These are phyloP conservation scores for Campoletis raptor DNA, from an alignment of 2,888 invertebrate genomes.

Conservation along the genomic window DNA sequence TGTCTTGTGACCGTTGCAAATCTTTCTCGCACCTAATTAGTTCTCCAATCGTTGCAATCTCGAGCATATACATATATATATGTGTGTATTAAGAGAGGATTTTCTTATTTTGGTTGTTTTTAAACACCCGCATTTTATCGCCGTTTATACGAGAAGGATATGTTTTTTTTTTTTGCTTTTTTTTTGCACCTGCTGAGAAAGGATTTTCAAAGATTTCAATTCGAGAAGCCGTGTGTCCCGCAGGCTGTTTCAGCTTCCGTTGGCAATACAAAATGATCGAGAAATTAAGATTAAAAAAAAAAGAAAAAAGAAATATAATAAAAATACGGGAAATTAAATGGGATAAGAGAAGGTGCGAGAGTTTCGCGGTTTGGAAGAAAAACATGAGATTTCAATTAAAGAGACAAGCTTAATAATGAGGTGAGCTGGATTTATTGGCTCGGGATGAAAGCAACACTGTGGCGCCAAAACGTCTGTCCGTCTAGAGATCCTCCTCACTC, in stretches of 20 bases:
- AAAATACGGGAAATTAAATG: conserved; percentile 49
- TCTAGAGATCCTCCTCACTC: conserved; percentile 47
- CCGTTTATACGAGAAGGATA: conserved; percentile 75
- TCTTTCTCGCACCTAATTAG: conserved; percentile 61
- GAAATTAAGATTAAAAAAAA: neutral
- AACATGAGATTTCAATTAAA: conserved; percentile 88
- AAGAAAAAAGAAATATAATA: neutral
- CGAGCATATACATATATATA: neutral
- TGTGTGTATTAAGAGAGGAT: neutral
- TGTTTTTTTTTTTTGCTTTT: conserved; percentile 69
- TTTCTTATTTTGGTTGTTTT: conserved; percentile 18
- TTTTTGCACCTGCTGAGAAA: conserved; percentile 67
- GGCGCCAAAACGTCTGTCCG: conserved; percentile 78
- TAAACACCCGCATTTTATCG: conserved; percentile 74
- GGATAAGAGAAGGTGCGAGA: conserved; percentile 51
- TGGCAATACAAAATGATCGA: conserved; percentile 1
- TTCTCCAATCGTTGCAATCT: conserved; percentile 23
- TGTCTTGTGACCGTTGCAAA: conserved; percentile 13
- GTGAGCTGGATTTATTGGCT: conserved; percentile 82
- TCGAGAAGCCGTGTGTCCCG: conserved; percentile 26
- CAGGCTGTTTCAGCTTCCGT: conserved; percentile 40
- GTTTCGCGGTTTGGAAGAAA: conserved; percentile 77
- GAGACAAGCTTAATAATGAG: conserved; percentile 87
- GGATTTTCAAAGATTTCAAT: conserved; percentile 23
- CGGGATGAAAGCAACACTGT: conserved; percentile 67